phyloP scores from a whole-genome alignment of 2,888 invertebrate genomes.

The Drosophila putrida region DNA sequence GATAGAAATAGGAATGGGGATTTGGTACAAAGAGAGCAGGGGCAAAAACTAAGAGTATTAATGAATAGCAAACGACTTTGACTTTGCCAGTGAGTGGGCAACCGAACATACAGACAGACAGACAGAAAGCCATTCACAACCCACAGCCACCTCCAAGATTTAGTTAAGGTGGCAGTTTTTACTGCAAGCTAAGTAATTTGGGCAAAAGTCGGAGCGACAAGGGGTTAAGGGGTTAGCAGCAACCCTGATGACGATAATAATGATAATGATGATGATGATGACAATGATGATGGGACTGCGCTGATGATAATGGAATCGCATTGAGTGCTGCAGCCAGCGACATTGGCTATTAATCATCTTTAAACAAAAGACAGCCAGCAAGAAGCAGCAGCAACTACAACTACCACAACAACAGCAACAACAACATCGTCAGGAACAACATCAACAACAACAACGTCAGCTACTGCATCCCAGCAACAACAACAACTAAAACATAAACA shows the following conservation, averaged over 20 bases:
- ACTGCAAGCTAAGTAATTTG: conserved; percentile 70
- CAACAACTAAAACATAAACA: conserved; percentile 79
- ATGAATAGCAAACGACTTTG: conserved; percentile 82
- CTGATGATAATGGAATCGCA: conserved; percentile 78
- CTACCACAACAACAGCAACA: conserved; percentile 25
- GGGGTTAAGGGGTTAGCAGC: conserved; percentile 28
- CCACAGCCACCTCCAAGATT: not conserved
- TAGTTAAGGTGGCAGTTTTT: conserved; percentile 56
- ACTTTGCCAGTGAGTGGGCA: conserved; percentile 61
- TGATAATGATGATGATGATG: conserved; percentile 31
- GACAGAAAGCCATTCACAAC: conserved; percentile 16
- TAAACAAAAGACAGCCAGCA: conserved; percentile 78
- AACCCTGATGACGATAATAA: conserved; percentile 14
- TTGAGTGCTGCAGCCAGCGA: conserved; percentile 73
- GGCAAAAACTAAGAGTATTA: conserved; percentile 78
- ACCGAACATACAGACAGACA: conserved; percentile 36
- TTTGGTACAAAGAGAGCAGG: not conserved
- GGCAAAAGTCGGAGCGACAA: conserved; percentile 45
- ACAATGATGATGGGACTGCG: conserved; percentile 39
- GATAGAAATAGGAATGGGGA: not conserved
- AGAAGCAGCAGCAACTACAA: conserved; percentile 40
- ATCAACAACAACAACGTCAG: conserved; percentile 34
- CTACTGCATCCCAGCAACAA: conserved; percentile 34
- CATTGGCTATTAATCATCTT: conserved; percentile 84
- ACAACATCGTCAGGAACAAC: conserved; percentile 23